Base-by-base conservation (phyloP, 2,888 invertebrate species). In the Caenorhabditis panamensis region DNA sequence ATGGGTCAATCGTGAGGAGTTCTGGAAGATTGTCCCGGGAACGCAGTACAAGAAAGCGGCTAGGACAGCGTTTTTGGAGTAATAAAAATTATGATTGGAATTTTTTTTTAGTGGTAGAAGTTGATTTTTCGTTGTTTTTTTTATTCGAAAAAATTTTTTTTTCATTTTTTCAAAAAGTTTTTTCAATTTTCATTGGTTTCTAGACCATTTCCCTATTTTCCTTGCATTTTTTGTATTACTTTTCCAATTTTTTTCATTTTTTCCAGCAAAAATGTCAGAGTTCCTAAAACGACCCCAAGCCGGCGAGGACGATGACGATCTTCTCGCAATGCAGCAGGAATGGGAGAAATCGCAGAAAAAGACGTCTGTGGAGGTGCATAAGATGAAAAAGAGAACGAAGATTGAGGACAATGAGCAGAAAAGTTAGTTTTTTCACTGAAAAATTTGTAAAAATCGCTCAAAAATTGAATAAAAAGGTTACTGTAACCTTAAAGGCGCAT, bases 1-100 rank as follows among this genome's bases (percentile, higher is more conserved):
- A 66, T 89, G 89, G 89, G 81, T 85, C 44, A 86, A 79, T 18
- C 59, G 71, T 18, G 84, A 88, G 31, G 88, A 89, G 49, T 82
- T 86, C 53, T 75, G 72, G 79, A 69, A 36, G 37, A 82, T 72
- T 24, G 83, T 87, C 22, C 76, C 82, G 36, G 81, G 75, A 24
- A 73, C 67, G 4, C 64, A 71, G 1, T 87, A 86, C 77, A 80
- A 78, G 31, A 77, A 59, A 22, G 64, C 73, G 4, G 44, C 84
- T 18, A 64, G 63, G 51, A 66, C 54, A 18, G 79, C 80, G 22
- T 78, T 87, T 62, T 82, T 82, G 41, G 86, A 86, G 68, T 86
- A 64, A 71, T 63, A 31, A 31, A 31, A 31, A 64, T 24, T 3
- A 20, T 22, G 62, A 51, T 69, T 68, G 13, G n/a, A 41, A 0